A percentile compares a stretch with the other conserved stretches of the same genome.
Evolutionary conservation across 2,888 invertebrate species (phyloP).

Genomic region (Zelleria hepariella): DNA sequence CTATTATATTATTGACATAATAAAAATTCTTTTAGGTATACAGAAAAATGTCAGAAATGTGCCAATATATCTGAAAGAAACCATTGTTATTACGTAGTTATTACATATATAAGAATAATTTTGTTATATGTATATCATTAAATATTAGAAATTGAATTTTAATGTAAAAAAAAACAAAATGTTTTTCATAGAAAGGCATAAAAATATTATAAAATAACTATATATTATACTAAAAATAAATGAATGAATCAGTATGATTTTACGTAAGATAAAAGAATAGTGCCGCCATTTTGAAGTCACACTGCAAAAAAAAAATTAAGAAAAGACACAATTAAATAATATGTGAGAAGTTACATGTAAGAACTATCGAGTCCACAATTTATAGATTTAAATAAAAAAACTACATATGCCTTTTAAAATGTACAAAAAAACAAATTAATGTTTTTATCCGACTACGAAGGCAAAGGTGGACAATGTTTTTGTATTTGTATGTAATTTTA

Average conservation of each 20-base stretch:
- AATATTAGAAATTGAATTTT: neutral
- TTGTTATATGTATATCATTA: neutral
- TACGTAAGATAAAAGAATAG: neutral
- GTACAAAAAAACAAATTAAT: too few relatives aligned
- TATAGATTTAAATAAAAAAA: too few relatives aligned
- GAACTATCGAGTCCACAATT: too few relatives aligned
- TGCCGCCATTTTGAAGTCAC: neutral
- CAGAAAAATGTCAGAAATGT: slow-evolving; percentile 46
- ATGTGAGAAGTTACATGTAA: too few relatives aligned
- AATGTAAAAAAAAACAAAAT: neutral
- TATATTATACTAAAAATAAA: neutral
- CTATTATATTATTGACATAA: neutral
- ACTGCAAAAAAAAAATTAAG: too few relatives aligned
- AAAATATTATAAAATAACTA: neutral
- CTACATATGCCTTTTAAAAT: too few relatives aligned
- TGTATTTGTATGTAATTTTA: neutral
- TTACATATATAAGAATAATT: slow-evolving; percentile 53
- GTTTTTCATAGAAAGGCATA: neutral
- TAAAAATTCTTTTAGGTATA: neutral
- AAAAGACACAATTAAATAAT: too few relatives aligned
- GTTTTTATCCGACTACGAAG: too few relatives aligned
- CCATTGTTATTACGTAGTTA: slow-evolving; percentile 59
- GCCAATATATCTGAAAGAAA: slow-evolving; percentile 53
- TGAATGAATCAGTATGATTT: neutral
- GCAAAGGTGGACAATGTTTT: too few relatives aligned